Percentiles rank a stretch among this genome's conserved stretches.
phyloP scores from a whole-genome alignment of 2,888 invertebrate species.

The Agriotes lineatus region DNA sequence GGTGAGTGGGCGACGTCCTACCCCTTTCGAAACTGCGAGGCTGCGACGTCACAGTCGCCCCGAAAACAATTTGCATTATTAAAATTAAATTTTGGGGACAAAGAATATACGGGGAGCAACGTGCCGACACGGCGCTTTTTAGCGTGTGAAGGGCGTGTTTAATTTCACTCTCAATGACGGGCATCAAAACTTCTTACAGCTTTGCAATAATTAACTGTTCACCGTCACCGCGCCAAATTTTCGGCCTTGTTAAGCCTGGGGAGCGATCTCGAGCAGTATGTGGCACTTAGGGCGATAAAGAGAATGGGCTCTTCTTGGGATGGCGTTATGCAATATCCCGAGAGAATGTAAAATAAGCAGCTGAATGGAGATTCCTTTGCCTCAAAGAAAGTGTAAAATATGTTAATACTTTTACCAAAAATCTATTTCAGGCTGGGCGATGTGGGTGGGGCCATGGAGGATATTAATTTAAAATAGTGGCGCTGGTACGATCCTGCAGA shows the following conservation, averaged over 20 bases:
- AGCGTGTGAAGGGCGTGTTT: slow-evolving; percentile 7
- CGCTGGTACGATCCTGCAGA: neutral
- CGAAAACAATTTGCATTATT: slow-evolving; percentile 2
- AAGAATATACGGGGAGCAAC: neutral
- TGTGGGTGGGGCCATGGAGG: no score
- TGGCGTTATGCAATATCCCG: slow-evolving; percentile 12
- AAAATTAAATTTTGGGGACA: slow-evolving; percentile 18
- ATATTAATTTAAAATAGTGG: slow-evolving; percentile 1
- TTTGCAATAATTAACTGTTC: slow-evolving; percentile 15
- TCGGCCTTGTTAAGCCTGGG: slow-evolving; percentile 6
- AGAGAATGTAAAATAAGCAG: slow-evolving; percentile 14
- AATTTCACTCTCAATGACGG: slow-evolving; percentile 8
- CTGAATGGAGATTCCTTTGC: slow-evolving; percentile 8
- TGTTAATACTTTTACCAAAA: slow-evolving; percentile 1
- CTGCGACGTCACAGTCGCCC: neutral
- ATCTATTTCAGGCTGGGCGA: no score
- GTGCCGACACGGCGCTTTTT: neutral
- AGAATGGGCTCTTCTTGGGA: slow-evolving; percentile 12
- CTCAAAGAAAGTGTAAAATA: slow-evolving; percentile 17
- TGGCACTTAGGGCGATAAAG: slow-evolving; percentile 19
- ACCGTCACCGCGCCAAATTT: slow-evolving; percentile 6
- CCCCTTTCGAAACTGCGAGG: neutral
- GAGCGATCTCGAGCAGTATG: slow-evolving; percentile 13
- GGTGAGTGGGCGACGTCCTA: neutral
- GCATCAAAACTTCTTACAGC: slow-evolving; percentile 12